A percentile compares a stretch with the other conserved stretches of the same genome.
phyloP scores from a whole-genome alignment of 2,888 invertebrate genomes.

The Drosophila stalkeri region DNA sequence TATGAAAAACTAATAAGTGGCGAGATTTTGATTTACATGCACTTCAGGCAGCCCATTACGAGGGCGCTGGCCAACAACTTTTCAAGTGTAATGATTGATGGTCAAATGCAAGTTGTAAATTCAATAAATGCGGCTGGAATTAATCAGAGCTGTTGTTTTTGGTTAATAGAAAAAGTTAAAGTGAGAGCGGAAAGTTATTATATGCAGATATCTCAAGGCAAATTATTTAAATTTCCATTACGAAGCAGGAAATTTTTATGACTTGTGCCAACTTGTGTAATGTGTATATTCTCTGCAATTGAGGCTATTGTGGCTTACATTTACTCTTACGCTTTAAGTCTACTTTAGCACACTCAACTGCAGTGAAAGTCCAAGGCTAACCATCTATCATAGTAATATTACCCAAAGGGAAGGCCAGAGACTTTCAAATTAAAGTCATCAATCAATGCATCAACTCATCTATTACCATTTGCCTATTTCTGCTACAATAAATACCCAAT shows the following conservation, averaged over 20 bases:
- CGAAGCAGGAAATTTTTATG: background rate
- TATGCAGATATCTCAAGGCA: background rate
- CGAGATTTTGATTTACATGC: constrained; percentile 64
- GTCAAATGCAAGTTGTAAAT: constrained; percentile 24
- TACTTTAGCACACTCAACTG: background rate
- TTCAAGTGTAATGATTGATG: constrained; percentile 51
- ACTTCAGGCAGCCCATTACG: constrained; percentile 21
- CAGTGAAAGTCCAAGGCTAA: constrained; percentile 22
- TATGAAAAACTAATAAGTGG: constrained; percentile 75
- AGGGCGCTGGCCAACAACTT: constrained; percentile 18
- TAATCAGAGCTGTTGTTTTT: constrained; percentile 46
- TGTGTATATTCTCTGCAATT: background rate
- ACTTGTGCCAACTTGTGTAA: background rate
- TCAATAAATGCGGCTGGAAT: constrained; percentile 30
- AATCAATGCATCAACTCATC: constrained; percentile 55
- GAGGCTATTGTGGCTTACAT: background rate
- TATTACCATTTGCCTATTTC: constrained; percentile 5
- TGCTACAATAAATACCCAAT: background rate
- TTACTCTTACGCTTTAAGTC: background rate
- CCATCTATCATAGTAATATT: constrained; percentile 60
- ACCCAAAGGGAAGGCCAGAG: constrained; percentile 14
- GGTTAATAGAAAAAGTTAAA: constrained; percentile 35
- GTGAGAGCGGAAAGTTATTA: background rate
- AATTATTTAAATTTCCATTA: background rate
- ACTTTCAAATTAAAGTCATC: constrained; percentile 67